These are phyloP conservation scores for Origma solitaria DNA, from an alignment of 2,113 vertebrate genomes.

Conservation along the genomic window DNA sequence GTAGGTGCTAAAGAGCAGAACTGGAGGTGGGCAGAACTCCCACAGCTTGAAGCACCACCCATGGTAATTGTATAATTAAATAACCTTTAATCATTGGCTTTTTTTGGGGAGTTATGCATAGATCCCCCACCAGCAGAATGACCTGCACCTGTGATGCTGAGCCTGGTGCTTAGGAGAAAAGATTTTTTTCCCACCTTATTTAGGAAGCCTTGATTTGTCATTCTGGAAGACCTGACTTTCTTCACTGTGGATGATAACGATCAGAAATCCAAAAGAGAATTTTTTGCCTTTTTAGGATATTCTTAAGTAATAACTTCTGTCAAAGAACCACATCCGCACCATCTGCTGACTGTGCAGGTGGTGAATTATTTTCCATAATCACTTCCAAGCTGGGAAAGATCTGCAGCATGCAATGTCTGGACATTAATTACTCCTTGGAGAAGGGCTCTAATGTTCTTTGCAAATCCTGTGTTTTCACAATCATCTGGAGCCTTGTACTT, in stretches of 20 bases:
- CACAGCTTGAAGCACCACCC: neutral
- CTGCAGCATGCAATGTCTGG: neutral
- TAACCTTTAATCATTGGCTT: neutral
- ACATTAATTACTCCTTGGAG: neutral
- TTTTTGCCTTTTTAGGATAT: neutral
- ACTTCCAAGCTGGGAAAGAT: neutral
- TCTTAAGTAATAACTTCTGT: neutral
- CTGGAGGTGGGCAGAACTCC: neutral
- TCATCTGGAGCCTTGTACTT: neutral
- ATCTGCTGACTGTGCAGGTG: neutral
- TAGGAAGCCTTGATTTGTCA: neutral
- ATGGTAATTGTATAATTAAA: neutral
- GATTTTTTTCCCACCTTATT: neutral
- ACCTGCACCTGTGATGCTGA: fast-evolving
- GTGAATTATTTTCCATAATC: neutral
- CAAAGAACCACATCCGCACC: neutral
- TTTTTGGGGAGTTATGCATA: too few relatives aligned
- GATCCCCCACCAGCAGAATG: fast-evolving
- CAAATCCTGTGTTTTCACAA: neutral
- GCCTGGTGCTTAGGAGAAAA: neutral
- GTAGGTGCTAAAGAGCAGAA: neutral
- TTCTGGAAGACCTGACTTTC: neutral
- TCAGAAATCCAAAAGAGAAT: neutral
- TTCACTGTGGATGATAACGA: fast-evolving
- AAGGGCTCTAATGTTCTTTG: neutral